These are phyloP conservation scores for Fistularia commersonii DNA, from an alignment of 2,797 vertebrate genomes.

Conservation along the genomic window DNA sequence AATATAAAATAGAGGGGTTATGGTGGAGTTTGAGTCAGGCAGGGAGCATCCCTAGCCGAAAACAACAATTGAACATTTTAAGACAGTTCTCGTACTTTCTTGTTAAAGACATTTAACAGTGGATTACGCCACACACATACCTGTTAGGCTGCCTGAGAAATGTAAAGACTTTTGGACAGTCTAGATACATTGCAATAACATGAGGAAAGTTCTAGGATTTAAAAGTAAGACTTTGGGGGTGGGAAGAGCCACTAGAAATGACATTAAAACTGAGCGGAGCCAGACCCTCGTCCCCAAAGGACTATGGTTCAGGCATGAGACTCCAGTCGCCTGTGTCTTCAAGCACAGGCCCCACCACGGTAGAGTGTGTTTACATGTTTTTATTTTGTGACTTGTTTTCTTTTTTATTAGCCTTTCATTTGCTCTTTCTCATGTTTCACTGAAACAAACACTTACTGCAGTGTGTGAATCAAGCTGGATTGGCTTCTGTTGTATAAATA, in stretches of 20 bases:
- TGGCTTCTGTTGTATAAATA: background rate
- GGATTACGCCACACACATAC: slow-evolving; percentile 82
- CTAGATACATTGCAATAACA: slow-evolving; percentile 68
- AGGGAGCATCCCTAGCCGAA: slow-evolving; percentile 89
- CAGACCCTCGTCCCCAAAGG: slow-evolving; percentile 76
- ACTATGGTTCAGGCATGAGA: slow-evolving; percentile 69
- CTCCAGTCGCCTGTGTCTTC: slow-evolving; percentile 58
- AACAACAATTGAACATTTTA: slow-evolving; percentile 91
- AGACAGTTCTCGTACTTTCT: slow-evolving; percentile 72
- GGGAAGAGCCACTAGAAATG: slow-evolving; percentile 58
- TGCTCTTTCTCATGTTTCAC: slow-evolving; percentile 69
- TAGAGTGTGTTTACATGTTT: slow-evolving; percentile 79
- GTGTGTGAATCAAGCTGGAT: slow-evolving; percentile 53
- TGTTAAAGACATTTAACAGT: slow-evolving; percentile 86
- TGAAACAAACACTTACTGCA: slow-evolving; percentile 70
- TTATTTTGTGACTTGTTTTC: slow-evolving; percentile 72
- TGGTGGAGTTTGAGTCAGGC: slow-evolving; percentile 89
- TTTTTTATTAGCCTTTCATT: slow-evolving; percentile 70
- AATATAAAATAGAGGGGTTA: slow-evolving; percentile 86
- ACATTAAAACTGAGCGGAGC: slow-evolving; percentile 81
- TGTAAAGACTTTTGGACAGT: slow-evolving; percentile 81
- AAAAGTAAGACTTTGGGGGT: slow-evolving; percentile 66
- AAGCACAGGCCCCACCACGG: slow-evolving; percentile 68
- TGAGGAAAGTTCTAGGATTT: slow-evolving; percentile 66
- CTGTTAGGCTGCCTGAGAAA: slow-evolving; percentile 87